Evolutionary conservation across 2,888 invertebrate species (phyloP).

Genomic region (Netelia inedita): DNA sequence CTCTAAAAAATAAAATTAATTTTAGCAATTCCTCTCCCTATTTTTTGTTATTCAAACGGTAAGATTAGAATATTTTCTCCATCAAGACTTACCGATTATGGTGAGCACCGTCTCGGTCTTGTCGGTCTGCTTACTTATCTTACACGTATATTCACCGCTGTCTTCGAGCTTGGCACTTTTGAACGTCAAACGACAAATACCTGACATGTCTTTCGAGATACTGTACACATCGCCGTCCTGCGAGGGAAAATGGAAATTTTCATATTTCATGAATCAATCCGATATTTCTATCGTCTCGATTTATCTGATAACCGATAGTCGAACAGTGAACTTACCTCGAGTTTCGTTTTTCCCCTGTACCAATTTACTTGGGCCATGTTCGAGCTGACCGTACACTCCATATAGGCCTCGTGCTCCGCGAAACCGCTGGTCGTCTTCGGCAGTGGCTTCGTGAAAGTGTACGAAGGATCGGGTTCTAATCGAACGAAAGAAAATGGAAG

Average conservation of each 20-base stretch:
- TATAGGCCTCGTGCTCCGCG: slow-evolving; percentile 94
- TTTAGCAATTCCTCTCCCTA: not conserved
- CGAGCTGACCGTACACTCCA: slow-evolving; percentile 98
- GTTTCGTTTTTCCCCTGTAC: slow-evolving; percentile 91
- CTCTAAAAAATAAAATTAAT: slow-evolving; percentile 87
- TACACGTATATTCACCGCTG: slow-evolving; percentile 95
- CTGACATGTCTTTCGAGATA: slow-evolving; percentile 97
- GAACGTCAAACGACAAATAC: slow-evolving; percentile 95
- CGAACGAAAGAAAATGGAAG: slow-evolving; percentile 3
- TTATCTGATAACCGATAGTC: not conserved
- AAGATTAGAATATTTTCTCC: no score
- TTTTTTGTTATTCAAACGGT: not conserved
- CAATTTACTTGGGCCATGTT: slow-evolving; percentile 98
- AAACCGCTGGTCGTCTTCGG: slow-evolving; percentile 96
- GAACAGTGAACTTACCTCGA: slow-evolving; percentile 57
- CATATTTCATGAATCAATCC: not conserved
- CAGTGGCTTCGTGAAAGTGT: slow-evolving; percentile 95
- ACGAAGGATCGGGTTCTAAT: slow-evolving; percentile 96
- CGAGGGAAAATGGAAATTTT: slow-evolving; percentile 6
- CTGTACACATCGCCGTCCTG: slow-evolving; percentile 93
- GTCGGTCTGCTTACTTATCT: slow-evolving; percentile 95
- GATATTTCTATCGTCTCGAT: not conserved
- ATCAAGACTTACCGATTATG: slow-evolving; percentile 89
- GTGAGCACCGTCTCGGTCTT: slow-evolving; percentile 93
- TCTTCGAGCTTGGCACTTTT: slow-evolving; percentile 94